These are phyloP conservation scores for Pseudomyrmex gracilis DNA, from an alignment of 1,140 invertebrate species.

Conservation along the genomic window DNA sequence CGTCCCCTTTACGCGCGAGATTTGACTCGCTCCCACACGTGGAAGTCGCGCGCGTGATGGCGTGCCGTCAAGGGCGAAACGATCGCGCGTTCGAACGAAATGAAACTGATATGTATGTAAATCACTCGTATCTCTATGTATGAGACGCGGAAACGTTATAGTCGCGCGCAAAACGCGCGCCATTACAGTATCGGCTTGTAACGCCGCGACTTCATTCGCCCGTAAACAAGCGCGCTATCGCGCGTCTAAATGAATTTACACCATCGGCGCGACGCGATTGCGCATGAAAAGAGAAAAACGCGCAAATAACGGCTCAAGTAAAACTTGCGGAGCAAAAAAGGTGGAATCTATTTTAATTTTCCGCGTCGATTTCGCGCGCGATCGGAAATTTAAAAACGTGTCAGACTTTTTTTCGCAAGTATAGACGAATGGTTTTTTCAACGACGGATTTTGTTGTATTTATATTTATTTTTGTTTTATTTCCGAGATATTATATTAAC, in stretches of 20 bases:
- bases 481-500: neutral
- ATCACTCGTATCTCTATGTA: conserved; percentile 76
- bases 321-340: too few relatives aligned
- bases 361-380: too few relatives aligned
- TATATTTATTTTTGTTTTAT: neutral
- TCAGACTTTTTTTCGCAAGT: too few relatives aligned
- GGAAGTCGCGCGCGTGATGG: conserved; percentile 12
- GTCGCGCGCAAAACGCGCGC: conserved; percentile 33
- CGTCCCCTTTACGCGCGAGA: neutral
- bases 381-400: too few relatives aligned
- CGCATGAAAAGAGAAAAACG: conserved; percentile 3
- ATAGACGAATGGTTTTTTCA: neutral
- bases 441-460: neutral
- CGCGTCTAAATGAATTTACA: conserved; percentile 18
- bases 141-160: conserved; percentile 68
- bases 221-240: conserved; percentile 33
- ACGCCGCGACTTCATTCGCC: conserved; percentile 25
- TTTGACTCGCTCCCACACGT: conserved; percentile 42
- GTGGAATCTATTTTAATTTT: too few relatives aligned
- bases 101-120: conserved; percentile 79
- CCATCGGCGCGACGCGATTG: neutral
- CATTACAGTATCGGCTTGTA: neutral
- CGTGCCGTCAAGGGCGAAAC: conserved; percentile 33
- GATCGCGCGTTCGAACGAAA: conserved; percentile 63
- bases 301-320: neutral